A percentile compares a stretch with the other conserved stretches of the same genome.
Conservation (phyloP, 2,888 invertebrate species). For the Drosophila affinis region DNA sequence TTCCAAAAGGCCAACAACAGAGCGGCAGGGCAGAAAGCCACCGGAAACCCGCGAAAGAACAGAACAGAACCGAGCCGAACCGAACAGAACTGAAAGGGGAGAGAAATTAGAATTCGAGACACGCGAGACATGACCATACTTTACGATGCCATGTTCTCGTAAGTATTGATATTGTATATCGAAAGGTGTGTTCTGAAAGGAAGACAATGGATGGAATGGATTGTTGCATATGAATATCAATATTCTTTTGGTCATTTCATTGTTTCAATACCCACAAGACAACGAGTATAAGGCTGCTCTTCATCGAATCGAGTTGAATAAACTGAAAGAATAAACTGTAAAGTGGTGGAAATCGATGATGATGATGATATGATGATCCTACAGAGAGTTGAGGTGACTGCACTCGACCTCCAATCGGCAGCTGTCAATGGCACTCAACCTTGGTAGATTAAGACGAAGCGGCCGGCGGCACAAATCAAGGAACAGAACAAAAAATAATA, state of each 20-base stretch:
- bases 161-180: not conserved
- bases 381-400: conserved; percentile 33
- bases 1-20: conserved; percentile 9
- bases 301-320: conserved; percentile 41
- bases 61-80: conserved; percentile 6
- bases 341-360: conserved; percentile 10
- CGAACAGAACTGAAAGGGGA: not conserved
- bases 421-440: conserved; percentile 31
- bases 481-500: conserved; percentile 30
- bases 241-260: conserved; percentile 50
- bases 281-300: not conserved
- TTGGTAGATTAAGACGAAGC: conserved; percentile 45
- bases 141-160: conserved; percentile 31
- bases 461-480: not conserved
- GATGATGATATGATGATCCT: conserved; percentile 4
- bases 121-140: conserved; percentile 26
- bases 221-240: conserved; percentile 43
- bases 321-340: conserved; percentile 36
- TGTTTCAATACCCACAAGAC: conserved; percentile 13
- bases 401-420: conserved; percentile 38
- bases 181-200: conserved; percentile 40
- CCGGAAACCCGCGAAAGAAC: conserved; percentile 33
- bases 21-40: conserved; percentile 15
- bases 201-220: conserved; percentile 17
- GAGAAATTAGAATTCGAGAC: conserved; percentile 20